Percentiles rank a stretch among this genome's conserved stretches.
phyloP scores from a whole-genome alignment of 2,113 vertebrate species.

The Heptranchias perlo region DNA sequence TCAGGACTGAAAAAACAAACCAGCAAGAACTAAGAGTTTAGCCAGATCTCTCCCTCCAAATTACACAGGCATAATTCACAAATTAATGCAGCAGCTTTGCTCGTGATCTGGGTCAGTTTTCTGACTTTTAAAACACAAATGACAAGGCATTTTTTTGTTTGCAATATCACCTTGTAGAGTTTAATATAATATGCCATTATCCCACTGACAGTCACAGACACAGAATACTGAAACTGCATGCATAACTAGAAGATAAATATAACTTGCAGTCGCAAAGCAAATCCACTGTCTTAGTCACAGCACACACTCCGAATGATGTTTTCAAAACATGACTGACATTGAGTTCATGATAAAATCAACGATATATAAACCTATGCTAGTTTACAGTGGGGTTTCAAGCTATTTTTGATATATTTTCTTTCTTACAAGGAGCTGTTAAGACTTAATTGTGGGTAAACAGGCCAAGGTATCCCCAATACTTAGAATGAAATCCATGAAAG shows the following conservation, averaged over 20 bases:
- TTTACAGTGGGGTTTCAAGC: background rate
- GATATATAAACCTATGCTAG: background rate
- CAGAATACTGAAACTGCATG: background rate
- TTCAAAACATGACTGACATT: background rate
- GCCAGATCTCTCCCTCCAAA: background rate
- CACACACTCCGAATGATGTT: background rate
- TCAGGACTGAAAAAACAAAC: background rate
- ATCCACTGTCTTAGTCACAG: background rate
- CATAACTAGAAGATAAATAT: background rate
- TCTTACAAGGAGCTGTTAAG: background rate
- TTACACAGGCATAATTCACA: background rate
- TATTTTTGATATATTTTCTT: background rate
- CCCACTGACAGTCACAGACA: background rate
- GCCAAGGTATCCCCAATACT: background rate
- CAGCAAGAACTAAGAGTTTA: background rate
- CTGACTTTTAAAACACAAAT: background rate
- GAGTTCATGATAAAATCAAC: background rate
- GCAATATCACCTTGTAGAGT: background rate
- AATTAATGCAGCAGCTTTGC: background rate
- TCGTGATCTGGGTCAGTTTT: background rate
- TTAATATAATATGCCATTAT: background rate
- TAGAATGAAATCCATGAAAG: background rate
- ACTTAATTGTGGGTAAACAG: background rate
- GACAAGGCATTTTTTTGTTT: background rate
- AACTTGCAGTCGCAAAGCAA: background rate